A percentile compares a stretch with the other conserved stretches of the same genome.
Evolutionary conservation across 2,888 invertebrate genomes (phyloP).

Genomic region (Heliconius ethilla): DNA sequence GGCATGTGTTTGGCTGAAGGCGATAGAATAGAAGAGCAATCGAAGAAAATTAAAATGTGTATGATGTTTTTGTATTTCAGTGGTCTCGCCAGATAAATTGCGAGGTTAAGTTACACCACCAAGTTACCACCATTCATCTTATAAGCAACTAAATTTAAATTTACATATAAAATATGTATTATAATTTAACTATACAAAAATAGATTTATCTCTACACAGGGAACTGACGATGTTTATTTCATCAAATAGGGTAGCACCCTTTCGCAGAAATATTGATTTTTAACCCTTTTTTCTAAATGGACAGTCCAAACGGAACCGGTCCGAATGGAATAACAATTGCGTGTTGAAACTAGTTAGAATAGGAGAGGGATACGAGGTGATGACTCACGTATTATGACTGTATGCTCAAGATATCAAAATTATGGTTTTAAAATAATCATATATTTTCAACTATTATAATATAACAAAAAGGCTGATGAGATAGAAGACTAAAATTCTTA

Average conservation of each 20-base stretch:
- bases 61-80: not conserved
- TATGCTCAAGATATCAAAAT: not conserved
- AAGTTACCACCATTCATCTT: not conserved
- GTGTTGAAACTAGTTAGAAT: conserved; percentile 37
- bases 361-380: conserved; percentile 15
- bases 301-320: conserved; percentile 38
- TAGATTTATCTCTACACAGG: conserved; percentile 10
- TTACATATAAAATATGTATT: not conserved
- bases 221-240: conserved; percentile 26
- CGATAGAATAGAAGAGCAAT: no score
- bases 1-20: not conserved
- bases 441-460: not conserved
- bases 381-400: conserved; percentile 36
- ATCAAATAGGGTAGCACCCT: conserved; percentile 42
- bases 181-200: not conserved
- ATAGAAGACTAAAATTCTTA: not conserved
- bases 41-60: not conserved
- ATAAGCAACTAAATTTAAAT: not conserved
- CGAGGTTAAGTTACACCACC: not conserved
- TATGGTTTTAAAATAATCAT: not conserved
- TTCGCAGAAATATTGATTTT: conserved; percentile 49
- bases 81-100: not conserved
- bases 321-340: conserved; percentile 38
- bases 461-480: not conserved
- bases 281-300: conserved; percentile 47